Evolutionary conservation across 2,113 vertebrate species (phyloP).

Genomic region (Pseudopodoces humilis): DNA sequence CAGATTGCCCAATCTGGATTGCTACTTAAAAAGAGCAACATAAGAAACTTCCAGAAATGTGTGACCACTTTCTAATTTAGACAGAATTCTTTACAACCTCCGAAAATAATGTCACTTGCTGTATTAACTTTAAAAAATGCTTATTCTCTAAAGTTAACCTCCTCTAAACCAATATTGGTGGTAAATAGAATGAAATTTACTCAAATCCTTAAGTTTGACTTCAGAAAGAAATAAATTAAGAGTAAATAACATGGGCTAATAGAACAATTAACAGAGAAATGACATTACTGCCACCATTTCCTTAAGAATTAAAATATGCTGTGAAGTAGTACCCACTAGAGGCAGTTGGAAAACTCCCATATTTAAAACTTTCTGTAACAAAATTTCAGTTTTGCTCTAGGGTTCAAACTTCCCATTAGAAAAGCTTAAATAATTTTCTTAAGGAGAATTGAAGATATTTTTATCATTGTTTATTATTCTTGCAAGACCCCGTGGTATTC

Average conservation of each 20-base stretch:
- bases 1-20: not conserved
- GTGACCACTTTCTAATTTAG: not conserved
- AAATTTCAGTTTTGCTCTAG: not conserved
- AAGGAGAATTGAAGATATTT: not conserved
- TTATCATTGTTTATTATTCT: not conserved
- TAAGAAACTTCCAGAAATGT: not conserved
- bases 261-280: not conserved
- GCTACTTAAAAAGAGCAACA: not conserved
- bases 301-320: not conserved
- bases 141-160: not conserved
- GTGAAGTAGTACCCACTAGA: not conserved
- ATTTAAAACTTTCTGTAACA: not conserved
- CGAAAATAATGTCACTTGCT: not conserved
- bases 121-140: not conserved
- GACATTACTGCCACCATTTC: not conserved
- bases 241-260: not conserved
- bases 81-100: not conserved
- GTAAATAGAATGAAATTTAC: not conserved
- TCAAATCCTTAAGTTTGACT: not conserved
- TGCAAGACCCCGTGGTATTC: not conserved
- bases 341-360: not conserved
- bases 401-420: not conserved
- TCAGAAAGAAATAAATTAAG: not conserved
- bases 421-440: not conserved
- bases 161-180: not conserved